Percentiles rank a stretch among this genome's conserved stretches.
These are phyloP conservation scores for Acanthisitta chloris DNA, from an alignment of 2,113 vertebrate species.

Conservation along the genomic window DNA sequence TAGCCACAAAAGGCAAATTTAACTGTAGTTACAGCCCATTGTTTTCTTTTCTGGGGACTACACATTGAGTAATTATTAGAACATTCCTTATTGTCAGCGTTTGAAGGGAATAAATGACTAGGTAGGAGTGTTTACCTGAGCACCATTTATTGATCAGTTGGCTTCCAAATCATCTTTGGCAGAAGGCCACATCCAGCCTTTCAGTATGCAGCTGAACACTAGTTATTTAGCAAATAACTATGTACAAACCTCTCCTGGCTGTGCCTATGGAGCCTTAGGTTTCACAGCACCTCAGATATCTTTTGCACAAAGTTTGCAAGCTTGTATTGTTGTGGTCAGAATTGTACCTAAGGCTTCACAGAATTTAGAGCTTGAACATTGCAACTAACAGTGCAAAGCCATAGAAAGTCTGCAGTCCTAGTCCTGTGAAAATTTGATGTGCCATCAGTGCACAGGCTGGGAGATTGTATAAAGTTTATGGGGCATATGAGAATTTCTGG, in stretches of 20 bases:
- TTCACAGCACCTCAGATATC: neutral
- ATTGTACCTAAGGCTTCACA: neutral
- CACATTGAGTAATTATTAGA: neutral
- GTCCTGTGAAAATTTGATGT: neutral
- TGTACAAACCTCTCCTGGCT: neutral
- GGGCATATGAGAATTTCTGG: neutral
- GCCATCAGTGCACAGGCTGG: neutral
- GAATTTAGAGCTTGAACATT: neutral
- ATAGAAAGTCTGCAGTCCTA: rapidly evolving
- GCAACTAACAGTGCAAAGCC: neutral
- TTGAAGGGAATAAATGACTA: neutral
- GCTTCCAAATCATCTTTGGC: neutral
- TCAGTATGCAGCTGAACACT: neutral
- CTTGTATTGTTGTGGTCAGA: neutral
- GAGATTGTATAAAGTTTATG: neutral
- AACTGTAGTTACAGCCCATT: neutral
- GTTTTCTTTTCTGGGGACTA: neutral
- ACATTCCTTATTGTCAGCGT: neutral
- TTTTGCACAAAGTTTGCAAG: neutral
- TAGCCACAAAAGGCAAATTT: neutral
- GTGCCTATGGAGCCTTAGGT: neutral
- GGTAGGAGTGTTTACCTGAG: neutral
- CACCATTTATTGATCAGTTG: neutral
- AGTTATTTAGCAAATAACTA: neutral
- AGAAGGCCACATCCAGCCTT: neutral